Evolutionary conservation across 2,797 vertebrate genomes (phyloP).

Genomic region (Prunella strophiata): DNA sequence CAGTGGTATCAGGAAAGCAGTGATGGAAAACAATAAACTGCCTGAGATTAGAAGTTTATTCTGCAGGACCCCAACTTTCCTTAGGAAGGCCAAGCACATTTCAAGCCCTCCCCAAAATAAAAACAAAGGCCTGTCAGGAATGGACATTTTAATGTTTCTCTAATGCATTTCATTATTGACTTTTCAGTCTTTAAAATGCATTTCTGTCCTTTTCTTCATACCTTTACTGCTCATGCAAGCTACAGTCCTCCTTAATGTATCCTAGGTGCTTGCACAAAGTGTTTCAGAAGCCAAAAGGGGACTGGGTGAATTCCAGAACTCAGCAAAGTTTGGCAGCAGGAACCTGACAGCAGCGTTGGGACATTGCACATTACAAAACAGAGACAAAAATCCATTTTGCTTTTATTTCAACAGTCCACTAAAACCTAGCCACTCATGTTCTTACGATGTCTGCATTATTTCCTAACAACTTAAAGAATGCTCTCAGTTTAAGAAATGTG

Average conservation of each 20-base stretch:
- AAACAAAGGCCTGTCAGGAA: constrained; percentile 2
- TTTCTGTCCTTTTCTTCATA: neutral
- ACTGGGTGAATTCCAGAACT: neutral
- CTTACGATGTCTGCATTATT: neutral
- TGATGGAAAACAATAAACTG: constrained; percentile 23
- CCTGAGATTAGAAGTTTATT: constrained; percentile 18
- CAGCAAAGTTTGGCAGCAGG: neutral
- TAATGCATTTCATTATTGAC: neutral
- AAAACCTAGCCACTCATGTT: neutral
- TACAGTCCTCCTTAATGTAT: neutral
- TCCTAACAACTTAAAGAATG: neutral
- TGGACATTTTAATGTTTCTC: neutral
- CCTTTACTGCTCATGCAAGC: neutral
- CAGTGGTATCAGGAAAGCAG: neutral
- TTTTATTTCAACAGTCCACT: neutral
- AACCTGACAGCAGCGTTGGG: fast-evolving
- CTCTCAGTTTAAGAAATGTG: neutral
- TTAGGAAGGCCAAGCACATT: constrained; percentile 1
- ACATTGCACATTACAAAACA: neutral
- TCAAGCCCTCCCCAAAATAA: neutral
- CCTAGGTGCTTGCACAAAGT: neutral
- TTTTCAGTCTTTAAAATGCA: neutral
- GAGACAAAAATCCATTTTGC: neutral
- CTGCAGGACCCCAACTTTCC: neutral
- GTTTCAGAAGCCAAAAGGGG: neutral